Conservation (phyloP, 2,797 vertebrate species). For the Onychomys leucogaster region DNA sequence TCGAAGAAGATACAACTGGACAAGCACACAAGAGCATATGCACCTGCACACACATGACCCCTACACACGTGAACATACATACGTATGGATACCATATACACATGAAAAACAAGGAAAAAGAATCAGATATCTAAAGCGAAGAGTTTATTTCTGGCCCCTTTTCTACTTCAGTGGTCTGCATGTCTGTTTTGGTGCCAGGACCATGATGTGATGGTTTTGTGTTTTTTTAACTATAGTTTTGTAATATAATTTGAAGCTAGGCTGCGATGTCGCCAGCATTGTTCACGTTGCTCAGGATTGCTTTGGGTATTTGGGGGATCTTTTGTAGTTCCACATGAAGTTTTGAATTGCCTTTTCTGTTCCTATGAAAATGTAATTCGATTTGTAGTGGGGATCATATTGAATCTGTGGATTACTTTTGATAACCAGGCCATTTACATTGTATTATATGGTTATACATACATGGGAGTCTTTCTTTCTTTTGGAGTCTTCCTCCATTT, state of each 20-base stretch:
- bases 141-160: neutral
- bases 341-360: neutral
- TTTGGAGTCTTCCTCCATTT: neutral
- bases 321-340: too few relatives aligned
- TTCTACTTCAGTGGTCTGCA: neutral
- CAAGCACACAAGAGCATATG: neutral
- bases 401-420: neutral
- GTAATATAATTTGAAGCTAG: neutral
- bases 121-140: neutral
- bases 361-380: neutral
- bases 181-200: neutral
- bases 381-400: neutral
- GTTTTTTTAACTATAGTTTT: neutral
- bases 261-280: too few relatives aligned
- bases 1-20: neutral
- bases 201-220: too few relatives aligned
- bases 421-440: neutral
- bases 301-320: neutral
- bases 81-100: neutral
- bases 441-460: too few relatives aligned
- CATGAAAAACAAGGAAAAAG: neutral
- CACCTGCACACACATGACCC: neutral
- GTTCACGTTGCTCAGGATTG: neutral
- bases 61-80: neutral
- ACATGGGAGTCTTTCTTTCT: neutral